Base-by-base conservation (phyloP, 2,797 vertebrate genomes). In the Cossypha polioptera region DNA sequence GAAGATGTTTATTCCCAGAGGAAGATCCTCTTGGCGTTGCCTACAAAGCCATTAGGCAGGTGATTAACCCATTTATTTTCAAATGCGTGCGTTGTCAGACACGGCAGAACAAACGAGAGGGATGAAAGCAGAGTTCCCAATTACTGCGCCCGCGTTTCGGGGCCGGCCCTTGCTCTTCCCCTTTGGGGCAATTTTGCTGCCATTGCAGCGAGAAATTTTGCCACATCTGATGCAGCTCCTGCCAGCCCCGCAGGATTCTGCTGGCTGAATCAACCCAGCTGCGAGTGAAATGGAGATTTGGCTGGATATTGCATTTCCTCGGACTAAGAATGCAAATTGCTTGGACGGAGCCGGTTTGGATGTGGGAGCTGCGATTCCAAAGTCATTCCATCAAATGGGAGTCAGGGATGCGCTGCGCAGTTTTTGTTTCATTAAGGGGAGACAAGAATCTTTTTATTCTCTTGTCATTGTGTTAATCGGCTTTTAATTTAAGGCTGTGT, bases 31-130 rank as follows among this genome's bases (percentile, higher is more conserved):
- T n/a, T 18, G 89, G 94, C 61, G 1, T 9, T 91, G 43, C 3
- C 77, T 86, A 22, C 86, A 79, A 74, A 93, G 83, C 57, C 92
- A 93, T 92, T 43, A 57, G 38, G 92, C 71, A 54, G 94, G 95
- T 93, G 94, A 95, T 94, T 58, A 93, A 91, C 92, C 72, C 92
- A 58, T 95, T 94, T 71, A 51, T 97, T 93, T 89, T 77, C 92
- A 36, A 57, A 72, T 33, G 88, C 45, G 50, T 69, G 79, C 25
- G 25, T 50, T 92, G 93, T 87, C 92, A 71, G 76, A 86, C 38
- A 10, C 80, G 67, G 88, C 90, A 35, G 91, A 91, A 77, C 63
- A 80, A 92, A 82, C 18, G 35, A 38, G 71, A 71, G 84, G 86
- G 93, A 85, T 92, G 88, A 91, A 80, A 94, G 96, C 86, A 13